A percentile compares a stretch with the other conserved stretches of the same genome.
Evolutionary conservation across 2,113 vertebrate genomes (phyloP).

Genomic region (Xiphophorus couchianus): DNA sequence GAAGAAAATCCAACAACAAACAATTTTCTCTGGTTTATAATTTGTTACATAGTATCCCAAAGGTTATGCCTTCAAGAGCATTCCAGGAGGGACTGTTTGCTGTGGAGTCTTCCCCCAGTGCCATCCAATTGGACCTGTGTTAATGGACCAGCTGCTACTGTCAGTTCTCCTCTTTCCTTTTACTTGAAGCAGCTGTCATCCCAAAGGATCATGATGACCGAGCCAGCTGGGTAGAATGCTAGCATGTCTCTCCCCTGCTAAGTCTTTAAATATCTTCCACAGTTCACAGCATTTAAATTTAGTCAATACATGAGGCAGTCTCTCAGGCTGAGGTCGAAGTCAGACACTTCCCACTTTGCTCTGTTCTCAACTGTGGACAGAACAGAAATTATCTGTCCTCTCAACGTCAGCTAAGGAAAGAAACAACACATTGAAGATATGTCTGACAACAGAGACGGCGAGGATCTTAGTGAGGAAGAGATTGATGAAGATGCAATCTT

Average conservation of each 20-base stretch:
- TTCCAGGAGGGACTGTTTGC: slow-evolving; percentile 35
- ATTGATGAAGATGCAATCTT: slow-evolving; percentile 93
- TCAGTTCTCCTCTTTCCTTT: slow-evolving; percentile 51
- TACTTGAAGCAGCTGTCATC: slow-evolving; percentile 82
- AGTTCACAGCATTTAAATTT: slow-evolving; percentile 89
- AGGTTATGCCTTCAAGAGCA: slow-evolving; percentile 32
- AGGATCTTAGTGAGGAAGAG: slow-evolving; percentile 77
- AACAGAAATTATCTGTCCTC: slow-evolving; percentile 4
- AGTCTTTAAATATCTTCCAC: slow-evolving; percentile 87
- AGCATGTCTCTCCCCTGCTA: slow-evolving; percentile 62
- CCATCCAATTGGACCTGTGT: slow-evolving; percentile 22
- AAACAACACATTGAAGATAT: slow-evolving; percentile 50
- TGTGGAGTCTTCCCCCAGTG: not conserved
- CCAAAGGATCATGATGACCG: slow-evolving; percentile 85
- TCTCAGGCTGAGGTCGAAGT: slow-evolving; percentile 46
- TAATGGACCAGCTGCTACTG: slow-evolving; percentile 73
- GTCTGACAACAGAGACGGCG: slow-evolving; percentile 63
- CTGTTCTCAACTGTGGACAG: slow-evolving; percentile 12
- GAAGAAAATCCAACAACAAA: not conserved
- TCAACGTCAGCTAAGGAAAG: slow-evolving; percentile 4
- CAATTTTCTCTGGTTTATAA: slow-evolving; percentile 3
- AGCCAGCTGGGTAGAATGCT: slow-evolving; percentile 87
- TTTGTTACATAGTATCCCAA: slow-evolving; percentile 40
- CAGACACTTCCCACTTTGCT: slow-evolving; percentile 42
- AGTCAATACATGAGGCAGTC: slow-evolving; percentile 74